A percentile compares a stretch with the other conserved stretches of the same genome.
Evolutionary conservation across 2,113 vertebrate genomes (phyloP).

Genomic region (Accipiter cooperii): DNA sequence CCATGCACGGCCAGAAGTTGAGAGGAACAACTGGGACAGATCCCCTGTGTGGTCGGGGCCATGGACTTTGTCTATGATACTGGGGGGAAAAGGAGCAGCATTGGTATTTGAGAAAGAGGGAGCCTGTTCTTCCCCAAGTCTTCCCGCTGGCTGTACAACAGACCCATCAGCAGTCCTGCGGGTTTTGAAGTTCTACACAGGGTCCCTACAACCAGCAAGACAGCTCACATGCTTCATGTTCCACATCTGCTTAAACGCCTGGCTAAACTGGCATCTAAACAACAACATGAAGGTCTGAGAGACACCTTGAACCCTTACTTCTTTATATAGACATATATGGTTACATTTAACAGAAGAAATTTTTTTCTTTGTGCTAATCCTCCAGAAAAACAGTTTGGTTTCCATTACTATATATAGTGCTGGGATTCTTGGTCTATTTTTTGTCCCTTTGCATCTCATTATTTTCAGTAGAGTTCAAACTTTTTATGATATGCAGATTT

Average conservation of each 20-base stretch:
- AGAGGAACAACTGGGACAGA: neutral
- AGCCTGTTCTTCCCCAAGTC: neutral
- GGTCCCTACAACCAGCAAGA: neutral
- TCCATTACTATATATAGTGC: slow-evolving; percentile 15
- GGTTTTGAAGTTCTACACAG: neutral
- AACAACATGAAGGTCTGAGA: neutral
- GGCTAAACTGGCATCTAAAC: neutral
- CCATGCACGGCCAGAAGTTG: neutral
- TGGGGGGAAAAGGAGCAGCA: neutral
- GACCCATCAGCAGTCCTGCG: neutral
- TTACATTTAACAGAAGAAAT: neutral
- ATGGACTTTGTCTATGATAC: neutral
- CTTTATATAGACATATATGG: neutral
- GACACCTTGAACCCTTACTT: neutral
- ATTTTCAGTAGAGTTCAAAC: slow-evolving; percentile 20
- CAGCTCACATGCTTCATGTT: neutral
- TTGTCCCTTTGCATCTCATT: slow-evolving; percentile 36
- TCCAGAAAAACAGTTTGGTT: slow-evolving; percentile 30
- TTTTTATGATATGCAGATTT: slow-evolving; percentile 26
- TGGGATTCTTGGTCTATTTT: slow-evolving; percentile 14
- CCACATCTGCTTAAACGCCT: neutral
- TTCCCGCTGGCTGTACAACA: rapidly evolving
- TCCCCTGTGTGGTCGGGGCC: neutral
- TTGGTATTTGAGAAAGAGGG: neutral
- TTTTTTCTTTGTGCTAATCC: neutral